A percentile compares a stretch with the other conserved stretches of the same genome.
Evolutionary conservation across 2,113 vertebrate genomes (phyloP).

Genomic region (Microcebus griseorufus): DNA sequence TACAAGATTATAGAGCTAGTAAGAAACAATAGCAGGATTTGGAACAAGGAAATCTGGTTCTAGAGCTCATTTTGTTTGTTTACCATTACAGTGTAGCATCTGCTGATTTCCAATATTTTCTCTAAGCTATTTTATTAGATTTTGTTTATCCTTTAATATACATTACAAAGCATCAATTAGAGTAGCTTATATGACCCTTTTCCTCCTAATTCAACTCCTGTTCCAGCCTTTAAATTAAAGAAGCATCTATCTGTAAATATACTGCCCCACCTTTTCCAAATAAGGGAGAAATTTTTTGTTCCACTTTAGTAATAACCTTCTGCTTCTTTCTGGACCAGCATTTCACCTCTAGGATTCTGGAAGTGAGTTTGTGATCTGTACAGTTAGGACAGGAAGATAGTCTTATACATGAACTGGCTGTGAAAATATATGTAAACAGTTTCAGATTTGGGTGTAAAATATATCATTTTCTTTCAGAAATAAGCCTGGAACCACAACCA

Average conservation of each 20-base stretch:
- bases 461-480: not conserved
- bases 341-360: not conserved
- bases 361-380: not conserved
- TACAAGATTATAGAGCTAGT: not conserved
- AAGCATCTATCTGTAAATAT: not conserved
- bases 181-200: not conserved
- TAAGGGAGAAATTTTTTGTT: not conserved
- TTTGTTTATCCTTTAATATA: not conserved
- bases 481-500: not conserved
- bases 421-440: not conserved
- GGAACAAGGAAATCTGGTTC: not conserved
- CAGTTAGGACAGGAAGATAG: not conserved
- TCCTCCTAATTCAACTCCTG: not conserved
- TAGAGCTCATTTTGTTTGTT: constrained; percentile 2
- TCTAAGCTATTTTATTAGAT: not conserved
- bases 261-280: not conserved
- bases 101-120: not conserved
- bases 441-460: not conserved
- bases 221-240: not conserved
- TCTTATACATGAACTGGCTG: not conserved
- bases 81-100: not conserved
- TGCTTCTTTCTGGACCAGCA: not conserved
- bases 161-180: not conserved
- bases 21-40: not conserved
- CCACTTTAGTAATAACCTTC: not conserved